These are phyloP conservation scores for Eolophus roseicapilla DNA, from an alignment of 2,113 vertebrate genomes.

Conservation along the genomic window DNA sequence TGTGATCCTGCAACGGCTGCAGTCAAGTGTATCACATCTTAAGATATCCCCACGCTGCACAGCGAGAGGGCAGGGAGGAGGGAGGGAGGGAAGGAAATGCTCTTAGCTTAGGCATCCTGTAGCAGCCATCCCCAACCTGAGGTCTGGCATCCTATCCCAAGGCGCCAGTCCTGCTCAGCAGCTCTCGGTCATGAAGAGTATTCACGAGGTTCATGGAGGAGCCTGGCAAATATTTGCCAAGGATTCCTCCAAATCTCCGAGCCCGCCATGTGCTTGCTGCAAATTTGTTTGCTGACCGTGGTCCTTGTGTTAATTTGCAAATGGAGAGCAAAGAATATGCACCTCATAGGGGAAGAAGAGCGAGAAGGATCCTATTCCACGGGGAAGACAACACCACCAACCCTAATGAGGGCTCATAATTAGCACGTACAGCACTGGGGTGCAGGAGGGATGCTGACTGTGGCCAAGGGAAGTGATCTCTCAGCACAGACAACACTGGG, in stretches of 20 bases:
- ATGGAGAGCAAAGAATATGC: neutral
- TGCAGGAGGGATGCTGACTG: fast-evolving
- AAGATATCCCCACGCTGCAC: neutral
- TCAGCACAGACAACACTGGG: fast-evolving
- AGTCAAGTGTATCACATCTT: neutral
- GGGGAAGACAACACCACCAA: neutral
- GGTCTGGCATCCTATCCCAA: neutral
- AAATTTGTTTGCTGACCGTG: slow-evolving; percentile 51
- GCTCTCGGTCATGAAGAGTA: neutral
- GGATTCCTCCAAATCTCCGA: slow-evolving; percentile 50
- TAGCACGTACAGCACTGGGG: neutral
- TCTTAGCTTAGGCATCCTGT: neutral
- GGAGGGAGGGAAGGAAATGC: neutral
- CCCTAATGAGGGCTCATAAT: neutral
- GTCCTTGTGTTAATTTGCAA: slow-evolving; percentile 11
- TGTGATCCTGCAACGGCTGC: neutral
- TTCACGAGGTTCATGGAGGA: neutral
- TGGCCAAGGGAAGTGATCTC: neutral
- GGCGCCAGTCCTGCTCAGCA: neutral
- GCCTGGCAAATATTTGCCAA: slow-evolving; percentile 63
- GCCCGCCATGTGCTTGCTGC: neutral
- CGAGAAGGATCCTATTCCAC: neutral
- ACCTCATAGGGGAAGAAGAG: fast-evolving
- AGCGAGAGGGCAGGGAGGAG: neutral
- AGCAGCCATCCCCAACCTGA: neutral